Conservation (phyloP, 2,113 vertebrate species). For the Tetraodon nigroviridis region DNA sequence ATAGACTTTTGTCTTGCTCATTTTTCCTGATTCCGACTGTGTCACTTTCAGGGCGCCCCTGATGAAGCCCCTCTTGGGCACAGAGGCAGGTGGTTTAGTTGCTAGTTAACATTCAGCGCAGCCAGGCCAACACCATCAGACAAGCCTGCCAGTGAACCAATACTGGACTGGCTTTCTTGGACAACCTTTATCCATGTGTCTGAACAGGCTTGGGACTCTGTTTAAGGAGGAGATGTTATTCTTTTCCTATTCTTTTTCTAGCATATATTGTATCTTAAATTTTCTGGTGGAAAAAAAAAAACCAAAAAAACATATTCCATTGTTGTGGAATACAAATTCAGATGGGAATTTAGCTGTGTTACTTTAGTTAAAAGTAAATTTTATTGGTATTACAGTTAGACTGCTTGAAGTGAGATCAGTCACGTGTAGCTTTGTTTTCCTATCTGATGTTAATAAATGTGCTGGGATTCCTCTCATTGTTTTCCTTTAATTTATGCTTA, state of each 20-base stretch:
- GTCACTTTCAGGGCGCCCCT: slow-evolving; percentile 87
- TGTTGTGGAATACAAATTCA: no score
- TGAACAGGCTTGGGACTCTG: slow-evolving; percentile 10
- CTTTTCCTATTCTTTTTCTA: background rate
- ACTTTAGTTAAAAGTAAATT: background rate
- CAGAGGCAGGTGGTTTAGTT: slow-evolving; percentile 73
- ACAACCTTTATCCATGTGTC: slow-evolving; percentile 12
- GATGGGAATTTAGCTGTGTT: no score
- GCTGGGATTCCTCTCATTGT: background rate
- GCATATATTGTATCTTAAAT: no score
- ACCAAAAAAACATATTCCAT: no score
- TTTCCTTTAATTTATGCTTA: slow-evolving; percentile 9
- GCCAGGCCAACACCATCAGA: slow-evolving; percentile 30
- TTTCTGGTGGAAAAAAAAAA: no score
- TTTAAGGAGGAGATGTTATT: background rate
- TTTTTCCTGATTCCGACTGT: slow-evolving; percentile 90
- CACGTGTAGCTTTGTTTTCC: background rate
- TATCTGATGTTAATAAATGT: slow-evolving; percentile 4
- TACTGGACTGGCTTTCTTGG: slow-evolving; percentile 35
- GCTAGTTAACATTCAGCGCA: slow-evolving; percentile 89
- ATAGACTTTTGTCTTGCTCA: slow-evolving; percentile 94
- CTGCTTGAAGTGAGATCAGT: background rate
- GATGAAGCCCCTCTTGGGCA: slow-evolving; percentile 79
- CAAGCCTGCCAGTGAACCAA: slow-evolving; percentile 25
- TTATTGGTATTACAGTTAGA: background rate